phyloP scores from a whole-genome alignment of 2,888 invertebrate species.

The Brachynemurus nebulosus region DNA sequence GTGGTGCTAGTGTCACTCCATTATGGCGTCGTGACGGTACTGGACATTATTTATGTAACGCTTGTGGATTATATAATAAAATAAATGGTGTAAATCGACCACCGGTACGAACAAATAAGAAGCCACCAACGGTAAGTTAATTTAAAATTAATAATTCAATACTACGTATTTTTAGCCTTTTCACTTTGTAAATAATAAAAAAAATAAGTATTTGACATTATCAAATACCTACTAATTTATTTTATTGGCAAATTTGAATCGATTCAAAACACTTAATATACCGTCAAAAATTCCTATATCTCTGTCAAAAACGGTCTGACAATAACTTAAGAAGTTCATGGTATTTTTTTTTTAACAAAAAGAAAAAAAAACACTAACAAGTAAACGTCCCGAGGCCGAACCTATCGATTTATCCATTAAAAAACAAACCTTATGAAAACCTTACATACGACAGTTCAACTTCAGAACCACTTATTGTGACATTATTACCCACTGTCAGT shows the following conservation, averaged over 20 bases:
- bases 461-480: too few species aligned
- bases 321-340: too few species aligned
- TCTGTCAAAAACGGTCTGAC: too few species aligned
- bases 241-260: not conserved
- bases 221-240: not conserved
- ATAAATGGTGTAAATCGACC: slow-evolving; percentile 64
- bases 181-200: not conserved
- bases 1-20: slow-evolving; percentile 53
- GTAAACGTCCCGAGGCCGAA: too few species aligned
- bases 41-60: slow-evolving; percentile 77
- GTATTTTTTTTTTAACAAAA: too few species aligned
- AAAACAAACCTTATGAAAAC: too few species aligned
- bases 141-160: not conserved
- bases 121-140: slow-evolving; percentile 42
- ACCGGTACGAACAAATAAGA: slow-evolving; percentile 51
- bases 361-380: too few species aligned
- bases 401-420: too few species aligned
- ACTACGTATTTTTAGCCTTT: not conserved
- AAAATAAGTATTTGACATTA: not conserved
- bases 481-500: too few species aligned
- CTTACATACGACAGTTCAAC: too few species aligned
- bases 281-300: too few species aligned
- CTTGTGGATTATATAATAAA: slow-evolving; percentile 51
- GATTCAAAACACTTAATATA: too few species aligned
- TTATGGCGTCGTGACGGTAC: slow-evolving; percentile 78